Evolutionary conservation across 2,888 invertebrate species (phyloP), one percentile per base, ranked within the genome.

Genomic region (Drosophila anceps): DNA sequence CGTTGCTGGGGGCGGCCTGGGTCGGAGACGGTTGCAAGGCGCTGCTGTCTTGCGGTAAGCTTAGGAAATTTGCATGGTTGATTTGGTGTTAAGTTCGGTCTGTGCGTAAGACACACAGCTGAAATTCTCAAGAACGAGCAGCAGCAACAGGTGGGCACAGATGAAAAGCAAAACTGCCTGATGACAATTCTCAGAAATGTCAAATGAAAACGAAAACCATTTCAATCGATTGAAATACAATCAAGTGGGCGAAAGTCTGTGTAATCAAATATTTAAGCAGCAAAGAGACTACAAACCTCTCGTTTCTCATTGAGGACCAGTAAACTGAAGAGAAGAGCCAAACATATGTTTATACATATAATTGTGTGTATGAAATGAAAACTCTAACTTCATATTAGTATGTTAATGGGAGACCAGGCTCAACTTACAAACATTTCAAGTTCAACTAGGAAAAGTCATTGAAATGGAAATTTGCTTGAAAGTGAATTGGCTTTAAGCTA

Each of bases 11-110:
- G 15, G 20, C 4, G 12, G 43, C 2, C 10, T 10, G 6, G 9
- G 29, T 10, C 29, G 50, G 37, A 1, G 12, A 24, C 2, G 43
- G 20, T 13, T 44, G 55, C 27, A 29, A n/a, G 43, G 24, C 43
- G 13, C 24, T 54, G 51, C 58, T 67, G 63, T 63, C 73, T 76
- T 82, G 83, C 54, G 88, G 88, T 59, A 58, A 76, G 84, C 86
- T 88, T 83, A 76, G 67, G 73, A 88, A 88, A 84, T 84, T 84
- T 84, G 86, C 88, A 88, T 84, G 84, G 73, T 86, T 88, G 81
- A 84, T 88, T 84, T 88, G 84, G 50, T 76, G 61, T 78, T 69
- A 68, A 62, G 46, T 69, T 76, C 29, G 46, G 35, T 33, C 54
- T 35, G 43, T 27, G 12, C 48, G 65, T 24, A 44, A 44, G 44